Conservation (phyloP, 2,113 vertebrate species). For the Mobula hypostoma region DNA sequence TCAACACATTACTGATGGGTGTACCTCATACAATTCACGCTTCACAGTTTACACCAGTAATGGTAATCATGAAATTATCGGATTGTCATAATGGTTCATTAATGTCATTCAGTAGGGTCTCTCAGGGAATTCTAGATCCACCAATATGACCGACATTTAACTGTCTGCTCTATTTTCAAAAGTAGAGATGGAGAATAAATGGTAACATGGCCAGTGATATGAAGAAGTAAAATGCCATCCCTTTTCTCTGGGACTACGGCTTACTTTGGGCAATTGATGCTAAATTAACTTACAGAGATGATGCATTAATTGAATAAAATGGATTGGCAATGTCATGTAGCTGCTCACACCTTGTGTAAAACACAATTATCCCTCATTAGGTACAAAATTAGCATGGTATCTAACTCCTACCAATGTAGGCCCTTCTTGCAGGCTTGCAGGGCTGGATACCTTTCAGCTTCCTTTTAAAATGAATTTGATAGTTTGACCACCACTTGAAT, state of each 20-base stretch:
- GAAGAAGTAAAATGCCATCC: background rate
- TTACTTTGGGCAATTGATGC: background rate
- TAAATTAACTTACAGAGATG: background rate
- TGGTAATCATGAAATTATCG: no score
- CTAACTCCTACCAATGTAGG: background rate
- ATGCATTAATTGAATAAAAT: background rate
- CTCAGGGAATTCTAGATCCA: no score
- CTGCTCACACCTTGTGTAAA: background rate
- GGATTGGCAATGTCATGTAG: background rate
- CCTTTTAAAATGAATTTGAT: conserved; percentile 16
- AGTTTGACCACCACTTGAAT: background rate
- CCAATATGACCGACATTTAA: no score
- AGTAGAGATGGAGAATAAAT: no score
- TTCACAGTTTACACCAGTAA: no score
- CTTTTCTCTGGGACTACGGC: background rate
- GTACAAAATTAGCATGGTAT: background rate
- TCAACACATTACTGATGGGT: no score
- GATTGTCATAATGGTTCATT: background rate
- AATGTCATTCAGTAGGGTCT: background rate
- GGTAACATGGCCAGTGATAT: no score
- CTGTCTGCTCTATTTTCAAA: no score
- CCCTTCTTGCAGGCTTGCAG: background rate
- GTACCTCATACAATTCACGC: no score
- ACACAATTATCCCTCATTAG: background rate
- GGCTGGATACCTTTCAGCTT: background rate